Base-by-base conservation (phyloP, 2,113 vertebrate genomes). In the Passer domesticus region DNA sequence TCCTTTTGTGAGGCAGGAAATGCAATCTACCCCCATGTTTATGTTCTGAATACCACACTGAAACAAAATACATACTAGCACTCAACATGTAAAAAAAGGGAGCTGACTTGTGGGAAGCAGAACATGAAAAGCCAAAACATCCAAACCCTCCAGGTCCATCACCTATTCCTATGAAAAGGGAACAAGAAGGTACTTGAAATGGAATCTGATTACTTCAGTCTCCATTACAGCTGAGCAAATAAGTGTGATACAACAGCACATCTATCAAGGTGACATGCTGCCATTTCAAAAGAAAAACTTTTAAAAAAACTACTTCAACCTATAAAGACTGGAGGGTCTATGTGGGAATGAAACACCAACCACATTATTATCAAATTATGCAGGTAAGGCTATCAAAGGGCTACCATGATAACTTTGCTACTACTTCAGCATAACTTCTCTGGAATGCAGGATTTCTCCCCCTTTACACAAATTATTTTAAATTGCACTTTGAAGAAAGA, bases 101-200 rank as follows among this genome's bases (percentile, higher is more conserved):
- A 94, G 55, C 44, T 83, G 77, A 89, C 83, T 46, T 76, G 28
- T 56, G 25, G 24, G 77, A 66, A 92, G 20, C 7, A 25, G 21
- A 91, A 64, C 19, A 20, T 8, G 39, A 50, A 62, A 90, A 92
- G 60, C 35, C 63, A 83, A 83, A 90, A 88, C 16, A 91, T 17
- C 10, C 68, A 92, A 78, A 47, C 56, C 52, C 63, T 77, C 67
- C 60, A 56, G 44, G 35, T 83, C 43, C 64, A 56, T 25, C 23
- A 53, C n/a, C 44, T 66, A 10, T 74, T 95, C 63, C 55, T 20
- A 19, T 10, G 67, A 88, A 93, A 83, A 75, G 25, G n/a, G 60
- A 89, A 96, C 88, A 96, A 72, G 94, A 92, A 93, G 20, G 41
- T 81, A 81, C 80, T 89, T 94, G 95, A 88, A 93, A 66, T 11